Base-by-base conservation (phyloP, 2,888 invertebrate genomes). In the Choreutis nemorana region DNA sequence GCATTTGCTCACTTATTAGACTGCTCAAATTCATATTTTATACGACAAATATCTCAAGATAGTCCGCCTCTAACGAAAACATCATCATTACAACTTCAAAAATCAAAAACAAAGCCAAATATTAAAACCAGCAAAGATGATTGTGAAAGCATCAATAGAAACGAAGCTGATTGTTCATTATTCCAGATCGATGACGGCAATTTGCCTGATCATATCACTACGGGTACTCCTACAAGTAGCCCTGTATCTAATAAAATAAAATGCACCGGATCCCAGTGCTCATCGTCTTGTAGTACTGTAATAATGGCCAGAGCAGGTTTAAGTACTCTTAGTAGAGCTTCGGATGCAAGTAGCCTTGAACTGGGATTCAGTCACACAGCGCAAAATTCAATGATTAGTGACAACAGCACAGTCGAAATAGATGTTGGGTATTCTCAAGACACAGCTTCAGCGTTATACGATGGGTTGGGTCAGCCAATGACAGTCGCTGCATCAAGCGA, bases 271-370 rank as follows among this genome's bases (percentile, higher is more conserved):
- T 90, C 90, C 14, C 91, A 91, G 56, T 91, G 92, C 61, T 91
- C 91, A 32, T 91, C 91, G 29, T 91, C 90, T 14, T 91, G 91
- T 56, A 91, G 91, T 51, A 92, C 92, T 18, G 90, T 91, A n/a
- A 91, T 91, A 42, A 87, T 91, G 44, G 68, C 81, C 5, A 68
- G 80, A 42, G 73, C 82, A 14, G 78, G 80, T 25, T 55, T 73
- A 11, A 77, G 67, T 34, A 65, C 80, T 7, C 53, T 81, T 28
- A 83, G 88, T 42, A 80, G 88, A 47, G 82, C 87, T 36, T 90
- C 90, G 14, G 89, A 90, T 23, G 87, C 87, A 28, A 91, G 91
- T 42, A 91, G 91, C 52, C 72, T 92, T 48, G 92, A 92, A 67
- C 70, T 92, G 35, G 91, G 91, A 28, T 92, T 87, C 52, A 91